Evolutionary conservation across 2,797 vertebrate genomes (phyloP).

Genomic region (Oryzias sinensis): DNA sequence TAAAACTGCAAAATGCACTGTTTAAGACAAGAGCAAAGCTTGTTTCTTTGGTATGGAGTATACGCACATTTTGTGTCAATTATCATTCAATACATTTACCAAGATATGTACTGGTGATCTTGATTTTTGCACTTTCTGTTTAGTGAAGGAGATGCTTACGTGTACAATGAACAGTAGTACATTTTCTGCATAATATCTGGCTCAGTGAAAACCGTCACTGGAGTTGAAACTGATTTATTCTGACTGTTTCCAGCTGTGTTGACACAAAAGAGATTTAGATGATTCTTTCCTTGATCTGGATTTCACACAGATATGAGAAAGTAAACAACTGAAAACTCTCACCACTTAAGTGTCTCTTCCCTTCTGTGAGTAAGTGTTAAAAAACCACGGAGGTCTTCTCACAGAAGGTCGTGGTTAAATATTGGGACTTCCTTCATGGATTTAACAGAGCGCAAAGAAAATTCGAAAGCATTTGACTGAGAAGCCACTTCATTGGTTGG

Average conservation of each 20-base stretch:
- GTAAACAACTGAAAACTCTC: conserved; percentile 16
- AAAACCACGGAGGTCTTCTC: conserved; percentile 19
- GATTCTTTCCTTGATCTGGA: conserved; percentile 15
- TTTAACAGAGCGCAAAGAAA: conserved; percentile 5
- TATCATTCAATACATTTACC: neutral
- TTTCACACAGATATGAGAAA: conserved; percentile 10
- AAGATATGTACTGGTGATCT: too few species aligned
- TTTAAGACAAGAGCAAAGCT: conserved; percentile 66
- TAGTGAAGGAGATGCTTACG: too few species aligned
- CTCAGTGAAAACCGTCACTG: neutral
- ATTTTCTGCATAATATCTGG: neutral
- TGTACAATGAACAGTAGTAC: neutral
- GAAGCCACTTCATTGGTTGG: too few species aligned
- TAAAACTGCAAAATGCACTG: conserved; percentile 90
- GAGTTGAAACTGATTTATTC: conserved; percentile 10
- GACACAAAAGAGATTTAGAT: conserved; percentile 16
- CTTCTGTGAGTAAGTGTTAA: conserved; percentile 10
- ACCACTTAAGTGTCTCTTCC: conserved; percentile 17
- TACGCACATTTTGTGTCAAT: neutral
- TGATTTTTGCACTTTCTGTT: too few species aligned
- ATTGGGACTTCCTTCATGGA: conserved; percentile 4
- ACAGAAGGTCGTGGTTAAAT: conserved; percentile 17
- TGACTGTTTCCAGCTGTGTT: conserved; percentile 16
- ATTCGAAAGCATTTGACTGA: too few species aligned
- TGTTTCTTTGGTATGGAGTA: neutral